phyloP scores from a whole-genome alignment of 2,888 invertebrate species.

The Pristionchus exspectatus region DNA sequence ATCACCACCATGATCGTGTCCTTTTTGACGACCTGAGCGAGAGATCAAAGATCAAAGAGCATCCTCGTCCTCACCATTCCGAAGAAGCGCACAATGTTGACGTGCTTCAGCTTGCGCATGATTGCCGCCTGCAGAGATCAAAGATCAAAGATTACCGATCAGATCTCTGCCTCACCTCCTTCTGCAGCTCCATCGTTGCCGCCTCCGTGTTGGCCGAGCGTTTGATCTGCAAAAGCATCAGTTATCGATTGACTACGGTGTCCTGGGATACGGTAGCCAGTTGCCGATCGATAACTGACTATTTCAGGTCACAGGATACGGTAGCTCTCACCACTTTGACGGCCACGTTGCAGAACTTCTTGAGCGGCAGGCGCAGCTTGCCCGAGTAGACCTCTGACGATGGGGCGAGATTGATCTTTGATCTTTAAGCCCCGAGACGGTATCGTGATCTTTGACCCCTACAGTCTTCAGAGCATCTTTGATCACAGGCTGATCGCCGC shows the following conservation, averaged over 20 bases:
- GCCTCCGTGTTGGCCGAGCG: constrained; percentile 19
- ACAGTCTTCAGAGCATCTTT: too few species aligned
- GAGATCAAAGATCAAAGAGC: neutral
- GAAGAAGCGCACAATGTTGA: constrained; percentile 52
- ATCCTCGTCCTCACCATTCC: constrained; percentile 28
- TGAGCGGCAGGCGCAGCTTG: constrained; percentile 44
- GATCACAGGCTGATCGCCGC: too few species aligned
- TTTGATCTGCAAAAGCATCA: constrained; percentile 22
- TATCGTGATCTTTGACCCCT: neutral
- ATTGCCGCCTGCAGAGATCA: constrained; percentile 3
- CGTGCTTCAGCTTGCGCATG: constrained; percentile 52
- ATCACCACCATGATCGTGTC: constrained; percentile 50
- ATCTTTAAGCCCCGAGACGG: neutral
- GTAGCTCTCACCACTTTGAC: constrained; percentile 50
- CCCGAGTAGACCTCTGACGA: constrained; percentile 41
- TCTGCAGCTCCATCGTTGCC: constrained; percentile 41
- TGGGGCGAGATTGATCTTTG: neutral
- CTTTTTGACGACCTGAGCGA: constrained; percentile 25
- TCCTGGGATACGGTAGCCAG: neutral
- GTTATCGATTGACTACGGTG: neutral
- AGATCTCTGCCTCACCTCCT: neutral
- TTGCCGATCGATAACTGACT: neutral
- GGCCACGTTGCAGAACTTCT: constrained; percentile 37
- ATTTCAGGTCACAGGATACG: neutral
- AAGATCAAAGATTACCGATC: neutral